Evolutionary conservation across 2,797 vertebrate species (phyloP), one percentile per base, ranked within the genome.

Genomic region (Enteromius fasciolatus): DNA sequence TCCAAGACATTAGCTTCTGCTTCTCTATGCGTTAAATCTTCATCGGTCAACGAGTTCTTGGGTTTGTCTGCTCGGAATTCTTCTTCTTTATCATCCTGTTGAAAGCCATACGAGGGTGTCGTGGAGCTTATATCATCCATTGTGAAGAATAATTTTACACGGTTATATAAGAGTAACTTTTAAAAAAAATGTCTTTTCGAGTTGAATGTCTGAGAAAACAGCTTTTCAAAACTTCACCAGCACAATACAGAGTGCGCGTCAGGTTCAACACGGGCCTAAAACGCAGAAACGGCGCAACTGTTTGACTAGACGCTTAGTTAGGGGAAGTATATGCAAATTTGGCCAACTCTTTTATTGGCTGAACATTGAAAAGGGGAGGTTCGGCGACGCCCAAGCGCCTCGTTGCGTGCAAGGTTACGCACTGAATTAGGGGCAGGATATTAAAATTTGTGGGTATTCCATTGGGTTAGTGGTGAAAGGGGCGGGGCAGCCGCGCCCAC

Each of bases 121-220:
- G 88, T 89, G 59, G 88, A 86, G 75, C 84, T 86, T 74, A 57
- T 54, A 68, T 86, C 81, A 76, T 87, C 87, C 87, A 88, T 87
- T 15, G 25, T 64, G 41, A 33, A 11, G 3, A 73, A 52, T 14
- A 25, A 57, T 1, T 57, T 67, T 10, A 54, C 28, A 36, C 9
- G 20, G 33, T 17, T 54, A 20, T 41, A 68, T 33, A 66, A 66
- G 18, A 44, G 23, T 57, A 59, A 61, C 25, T 23, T 44, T 1
- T 61, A 50, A 57, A 48, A 73, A 18, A 3, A 1, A 11, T 67
- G 74, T 12, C 5, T 9, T 79, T 23, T 7, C 31, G 23, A 63
- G 2, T 17, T 25, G 2, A 66, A 11, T 33, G n/a, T 52, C 59
- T 50, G 54, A 81, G 44, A 77, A 81, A 64, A 69, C 41, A 31